Evolutionary conservation across 2,888 invertebrate genomes (phyloP).

Genomic region (Drosophila paramelanica): DNA sequence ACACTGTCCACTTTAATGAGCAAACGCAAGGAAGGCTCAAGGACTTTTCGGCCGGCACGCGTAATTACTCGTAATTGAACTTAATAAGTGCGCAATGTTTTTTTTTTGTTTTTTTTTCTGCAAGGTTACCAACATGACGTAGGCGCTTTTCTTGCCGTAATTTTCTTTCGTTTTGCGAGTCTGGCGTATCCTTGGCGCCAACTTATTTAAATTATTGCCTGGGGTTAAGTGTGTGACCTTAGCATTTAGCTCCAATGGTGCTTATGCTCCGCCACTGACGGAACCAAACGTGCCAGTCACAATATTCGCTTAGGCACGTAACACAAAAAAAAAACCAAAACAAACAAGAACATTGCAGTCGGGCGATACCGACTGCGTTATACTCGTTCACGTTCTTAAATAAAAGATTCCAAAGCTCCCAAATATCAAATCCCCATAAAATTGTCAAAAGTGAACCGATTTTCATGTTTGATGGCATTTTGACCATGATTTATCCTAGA

Average conservation of each 20-base stretch:
- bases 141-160: constrained; percentile 6
- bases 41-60: constrained; percentile 31
- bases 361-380: no score
- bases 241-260: constrained; percentile 52
- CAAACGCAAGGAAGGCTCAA: constrained; percentile 34
- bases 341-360: neutral
- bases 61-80: constrained; percentile 56
- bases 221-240: constrained; percentile 52
- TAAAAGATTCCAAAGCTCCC: no score
- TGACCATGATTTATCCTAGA: no score
- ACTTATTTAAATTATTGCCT: constrained; percentile 60
- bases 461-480: no score
- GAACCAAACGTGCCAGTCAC: constrained; percentile 16
- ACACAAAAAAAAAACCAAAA: constrained; percentile 23
- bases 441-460: no score
- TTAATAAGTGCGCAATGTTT: constrained; percentile 44
- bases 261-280: constrained; percentile 11
- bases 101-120: constrained; percentile 9
- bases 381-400: no score
- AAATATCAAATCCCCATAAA: no score
- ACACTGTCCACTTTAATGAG: constrained; percentile 39
- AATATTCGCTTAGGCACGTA: constrained; percentile 53
- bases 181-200: constrained; percentile 48
- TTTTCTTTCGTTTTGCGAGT: constrained; percentile 15
- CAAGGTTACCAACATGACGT: constrained; percentile 26